Base-by-base conservation (phyloP, 1,140 invertebrate species). In the Cataglyphis hispanica region DNA sequence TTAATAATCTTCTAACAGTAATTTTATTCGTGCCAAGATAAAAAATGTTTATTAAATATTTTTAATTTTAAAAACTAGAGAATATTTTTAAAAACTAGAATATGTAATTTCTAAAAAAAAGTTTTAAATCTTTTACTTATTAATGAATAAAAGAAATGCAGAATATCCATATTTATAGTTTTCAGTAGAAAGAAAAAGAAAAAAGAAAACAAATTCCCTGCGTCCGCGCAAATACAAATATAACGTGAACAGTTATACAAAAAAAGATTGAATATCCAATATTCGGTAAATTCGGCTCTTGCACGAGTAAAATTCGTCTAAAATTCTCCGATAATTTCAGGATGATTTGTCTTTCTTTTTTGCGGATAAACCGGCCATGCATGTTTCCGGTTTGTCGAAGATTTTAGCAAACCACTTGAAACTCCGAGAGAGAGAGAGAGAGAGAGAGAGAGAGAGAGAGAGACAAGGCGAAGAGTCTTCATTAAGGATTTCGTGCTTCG, bases 401-500 rank as follows among this genome's bases (percentile, higher is more conserved):
- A 83, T 74, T 60, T 83, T 27, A 60, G 37, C 67, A 34, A 83
- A 66, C 78, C 78, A 70, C 53, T 83, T 72, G 56, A 83, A 74
- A 74, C 50, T 83, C 53, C 25, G 25, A 19, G 16, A 25, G 22
- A 11, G 5, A 13, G 22, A 11, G 5, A 13, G 22, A 11, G 5
- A 13, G 22, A 11, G 5, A 13, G n/a, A n/a, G 25, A 19, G 16
- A 25, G 25, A 19, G 16, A 25, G 25, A 19, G 16, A 25, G 22
- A 11, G 5, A 13, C 25, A 53, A 11, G 53, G 3, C 50, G 22
- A 10, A n/a, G 34, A 31, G 53, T 58, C 78, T 83, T 83, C 78
- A 72, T 83, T 83, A 83, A 83, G 78, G 53, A 83, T 83, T 83
- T 83, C 67, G 78, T 83, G 72, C 37, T 83, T 83, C 53, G 78